phyloP scores from a whole-genome alignment of 1,140 invertebrate genomes.

The Antheraea mylitta region DNA sequence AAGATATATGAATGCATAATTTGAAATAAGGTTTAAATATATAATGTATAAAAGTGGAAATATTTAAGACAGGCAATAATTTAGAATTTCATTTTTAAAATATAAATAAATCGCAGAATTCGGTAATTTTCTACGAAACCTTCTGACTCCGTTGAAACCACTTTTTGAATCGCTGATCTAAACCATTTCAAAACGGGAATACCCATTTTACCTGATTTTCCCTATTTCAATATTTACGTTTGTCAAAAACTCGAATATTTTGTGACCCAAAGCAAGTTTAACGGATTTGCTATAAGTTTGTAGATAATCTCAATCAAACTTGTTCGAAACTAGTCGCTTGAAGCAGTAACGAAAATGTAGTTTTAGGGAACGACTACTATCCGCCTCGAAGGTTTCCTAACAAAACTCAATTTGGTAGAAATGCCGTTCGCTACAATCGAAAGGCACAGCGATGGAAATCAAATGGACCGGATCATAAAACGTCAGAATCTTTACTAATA shows the following conservation, averaged over 20 bases:
- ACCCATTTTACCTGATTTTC: background rate
- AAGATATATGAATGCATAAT: too few relatives aligned
- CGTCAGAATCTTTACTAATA: conserved; percentile 9
- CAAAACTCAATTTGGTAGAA: conserved; percentile 39
- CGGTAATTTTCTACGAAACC: too few relatives aligned
- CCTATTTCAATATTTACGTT: background rate
- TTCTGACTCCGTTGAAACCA: too few relatives aligned
- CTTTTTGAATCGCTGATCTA: too few relatives aligned
- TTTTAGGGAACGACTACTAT: conserved; percentile 29
- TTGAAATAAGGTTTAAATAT: too few relatives aligned
- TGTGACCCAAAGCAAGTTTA: background rate
- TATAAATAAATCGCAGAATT: too few relatives aligned
- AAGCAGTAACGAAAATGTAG: conserved; percentile 31
- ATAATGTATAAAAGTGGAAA: too few relatives aligned
- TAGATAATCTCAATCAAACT: conserved; percentile 7
- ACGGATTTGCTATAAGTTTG: background rate
- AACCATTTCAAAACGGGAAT: too few relatives aligned
- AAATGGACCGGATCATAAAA: conserved; percentile 26
- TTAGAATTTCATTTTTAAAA: too few relatives aligned
- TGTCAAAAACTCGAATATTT: background rate
- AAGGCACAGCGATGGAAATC: conserved; percentile 28
- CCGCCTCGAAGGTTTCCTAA: conserved; percentile 31
- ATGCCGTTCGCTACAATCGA: conserved; percentile 29
- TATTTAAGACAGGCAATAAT: too few relatives aligned
- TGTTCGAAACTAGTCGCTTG: conserved; percentile 12